These are phyloP conservation scores for Melanotaenia maccullochi DNA, from an alignment of 2,797 vertebrate species.

Conservation along the genomic window DNA sequence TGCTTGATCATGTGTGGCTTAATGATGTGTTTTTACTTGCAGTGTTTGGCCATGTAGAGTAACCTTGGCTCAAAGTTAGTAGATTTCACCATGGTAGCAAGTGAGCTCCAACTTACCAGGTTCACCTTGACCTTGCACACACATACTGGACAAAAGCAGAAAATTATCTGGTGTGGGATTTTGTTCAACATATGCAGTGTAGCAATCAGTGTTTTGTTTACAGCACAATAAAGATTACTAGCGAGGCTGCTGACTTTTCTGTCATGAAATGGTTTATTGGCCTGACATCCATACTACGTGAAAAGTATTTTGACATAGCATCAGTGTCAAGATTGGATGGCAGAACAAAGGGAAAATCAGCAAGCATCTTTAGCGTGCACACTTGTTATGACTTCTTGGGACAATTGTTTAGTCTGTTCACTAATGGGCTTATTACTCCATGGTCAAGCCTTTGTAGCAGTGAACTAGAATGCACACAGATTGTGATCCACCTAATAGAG, in stretches of 20 bases:
- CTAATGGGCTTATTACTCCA: not conserved
- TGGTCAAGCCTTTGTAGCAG: not conserved
- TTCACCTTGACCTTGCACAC: not conserved
- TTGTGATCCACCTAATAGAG: not conserved
- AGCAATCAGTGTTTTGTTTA: not conserved
- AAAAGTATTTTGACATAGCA: not conserved
- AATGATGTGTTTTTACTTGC: constrained; percentile 10
- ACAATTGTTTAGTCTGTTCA: not conserved
- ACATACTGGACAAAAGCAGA: not conserved
- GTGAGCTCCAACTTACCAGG: not conserved
- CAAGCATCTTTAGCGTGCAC: not conserved
- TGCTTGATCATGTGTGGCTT: constrained; percentile 8
- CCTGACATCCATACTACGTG: not conserved
- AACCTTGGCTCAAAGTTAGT: constrained; percentile 38
- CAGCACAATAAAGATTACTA: not conserved
- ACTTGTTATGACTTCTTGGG: not conserved
- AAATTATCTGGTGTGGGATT: not conserved
- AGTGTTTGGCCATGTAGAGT: constrained; percentile 40
- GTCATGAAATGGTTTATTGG: not conserved
- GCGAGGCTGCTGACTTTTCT: not conserved
- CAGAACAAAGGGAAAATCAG: not conserved
- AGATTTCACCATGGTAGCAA: not conserved
- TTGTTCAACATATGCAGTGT: not conserved
- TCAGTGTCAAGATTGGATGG: not conserved
- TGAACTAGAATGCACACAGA: not conserved